Evolutionary conservation across 2,888 invertebrate species (phyloP).

Genomic region (Mythimna loreyi): DNA sequence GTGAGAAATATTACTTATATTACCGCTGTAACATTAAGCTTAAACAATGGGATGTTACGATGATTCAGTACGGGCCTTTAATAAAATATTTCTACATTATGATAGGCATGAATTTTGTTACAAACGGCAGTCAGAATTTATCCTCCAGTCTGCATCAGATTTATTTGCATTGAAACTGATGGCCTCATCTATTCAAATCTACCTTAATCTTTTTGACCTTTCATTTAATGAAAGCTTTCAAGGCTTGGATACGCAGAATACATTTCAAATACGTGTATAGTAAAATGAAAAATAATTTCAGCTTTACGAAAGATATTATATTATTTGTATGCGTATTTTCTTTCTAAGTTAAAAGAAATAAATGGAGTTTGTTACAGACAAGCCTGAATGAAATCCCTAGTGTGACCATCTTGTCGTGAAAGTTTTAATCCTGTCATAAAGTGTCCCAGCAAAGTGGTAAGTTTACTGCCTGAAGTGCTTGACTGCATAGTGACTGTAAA

Average conservation of each 20-base stretch:
- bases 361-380: not conserved
- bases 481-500: not conserved
- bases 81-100: constrained; percentile 37
- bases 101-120: constrained; percentile 27
- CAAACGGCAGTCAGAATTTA: constrained; percentile 23
- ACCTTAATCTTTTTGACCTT: constrained; percentile 28
- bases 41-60: constrained; percentile 55
- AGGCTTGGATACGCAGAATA: not conserved
- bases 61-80: constrained; percentile 46
- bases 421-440: constrained; percentile 20
- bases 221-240: constrained; percentile 10
- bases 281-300: constrained; percentile 2
- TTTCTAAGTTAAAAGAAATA: not conserved
- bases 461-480: not conserved
- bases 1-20: constrained; percentile 70
- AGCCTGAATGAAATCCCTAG: not conserved
- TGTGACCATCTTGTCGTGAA: constrained; percentile 4
- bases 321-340: constrained; percentile 1
- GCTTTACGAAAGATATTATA: not conserved
- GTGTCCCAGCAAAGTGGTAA: not conserved
- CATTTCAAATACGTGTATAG: constrained; percentile 11
- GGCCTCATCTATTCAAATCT: constrained; percentile 36
- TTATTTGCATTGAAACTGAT: constrained; percentile 16
- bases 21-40: constrained; percentile 48
- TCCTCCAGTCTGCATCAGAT: constrained; percentile 16